Conservation (phyloP, 2,113 vertebrate genomes). For the Hydrolagus affinis region DNA sequence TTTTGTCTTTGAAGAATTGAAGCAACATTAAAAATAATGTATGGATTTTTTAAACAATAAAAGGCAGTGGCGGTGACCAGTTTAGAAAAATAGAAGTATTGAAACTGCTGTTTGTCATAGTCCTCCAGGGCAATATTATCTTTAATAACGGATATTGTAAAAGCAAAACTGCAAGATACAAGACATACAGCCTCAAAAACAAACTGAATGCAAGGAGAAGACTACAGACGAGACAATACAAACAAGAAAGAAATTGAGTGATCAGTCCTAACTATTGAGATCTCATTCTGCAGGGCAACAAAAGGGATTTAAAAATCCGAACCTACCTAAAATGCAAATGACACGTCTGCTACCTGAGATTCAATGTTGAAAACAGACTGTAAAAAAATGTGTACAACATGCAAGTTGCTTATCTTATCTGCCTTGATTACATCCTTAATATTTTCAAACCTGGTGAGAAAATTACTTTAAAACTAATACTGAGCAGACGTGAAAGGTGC, state of each 20-base stretch:
- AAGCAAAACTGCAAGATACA: background rate
- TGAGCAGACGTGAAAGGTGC: background rate
- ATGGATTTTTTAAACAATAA: background rate
- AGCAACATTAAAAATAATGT: background rate
- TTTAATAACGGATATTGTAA: background rate
- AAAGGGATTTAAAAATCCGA: background rate
- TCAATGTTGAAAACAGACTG: background rate
- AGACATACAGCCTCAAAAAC: too few species aligned
- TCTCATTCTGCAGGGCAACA: background rate
- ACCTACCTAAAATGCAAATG: background rate
- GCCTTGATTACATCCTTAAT: background rate
- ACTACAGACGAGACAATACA: background rate
- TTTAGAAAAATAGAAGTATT: too few species aligned
- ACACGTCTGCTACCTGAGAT: background rate
- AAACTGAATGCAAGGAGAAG: background rate
- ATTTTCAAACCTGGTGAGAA: background rate
- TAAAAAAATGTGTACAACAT: background rate
- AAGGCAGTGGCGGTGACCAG: background rate
- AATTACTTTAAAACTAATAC: background rate
- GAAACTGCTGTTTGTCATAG: background rate
- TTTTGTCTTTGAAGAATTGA: conserved; percentile 20
- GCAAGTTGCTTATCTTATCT: background rate
- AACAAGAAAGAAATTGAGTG: background rate
- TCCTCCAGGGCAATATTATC: background rate
- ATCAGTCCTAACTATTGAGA: background rate